These are phyloP conservation scores for Amaurobius ferox DNA, from an alignment of 2,888 invertebrate genomes.

Conservation along the genomic window DNA sequence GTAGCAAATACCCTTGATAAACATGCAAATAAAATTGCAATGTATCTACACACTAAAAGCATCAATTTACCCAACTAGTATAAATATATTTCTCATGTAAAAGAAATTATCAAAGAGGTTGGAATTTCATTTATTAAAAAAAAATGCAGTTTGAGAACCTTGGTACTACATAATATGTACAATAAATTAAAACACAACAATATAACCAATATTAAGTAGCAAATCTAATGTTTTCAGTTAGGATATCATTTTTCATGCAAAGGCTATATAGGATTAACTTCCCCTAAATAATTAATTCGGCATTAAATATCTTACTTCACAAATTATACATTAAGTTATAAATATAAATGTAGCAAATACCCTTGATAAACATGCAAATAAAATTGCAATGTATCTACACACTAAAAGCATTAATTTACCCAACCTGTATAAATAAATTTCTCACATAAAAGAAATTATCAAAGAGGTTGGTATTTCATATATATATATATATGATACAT, in stretches of 20 bases:
- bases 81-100: too few relatives aligned
- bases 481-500: too few relatives aligned
- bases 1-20: constrained; percentile 7
- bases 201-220: too few relatives aligned
- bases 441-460: neutral
- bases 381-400: constrained; percentile 78
- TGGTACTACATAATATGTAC: too few relatives aligned
- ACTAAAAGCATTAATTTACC: constrained; percentile 14
- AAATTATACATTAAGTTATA: neutral
- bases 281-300: too few relatives aligned
- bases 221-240: too few relatives aligned
- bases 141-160: too few relatives aligned
- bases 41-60: constrained; percentile 10
- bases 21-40: too few relatives aligned
- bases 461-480: neutral
- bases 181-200: too few relatives aligned
- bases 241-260: too few relatives aligned
- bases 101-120: neutral
- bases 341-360: constrained; percentile 2
- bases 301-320: too few relatives aligned
- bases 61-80: constrained; percentile 13
- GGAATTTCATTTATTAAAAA: neutral
- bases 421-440: neutral
- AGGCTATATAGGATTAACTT: too few relatives aligned
- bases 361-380: constrained; percentile 1